A percentile compares a stretch with the other conserved stretches of the same genome.
These are phyloP conservation scores for Ceryle rudis DNA, from an alignment of 2,797 vertebrate genomes.

Conservation along the genomic window DNA sequence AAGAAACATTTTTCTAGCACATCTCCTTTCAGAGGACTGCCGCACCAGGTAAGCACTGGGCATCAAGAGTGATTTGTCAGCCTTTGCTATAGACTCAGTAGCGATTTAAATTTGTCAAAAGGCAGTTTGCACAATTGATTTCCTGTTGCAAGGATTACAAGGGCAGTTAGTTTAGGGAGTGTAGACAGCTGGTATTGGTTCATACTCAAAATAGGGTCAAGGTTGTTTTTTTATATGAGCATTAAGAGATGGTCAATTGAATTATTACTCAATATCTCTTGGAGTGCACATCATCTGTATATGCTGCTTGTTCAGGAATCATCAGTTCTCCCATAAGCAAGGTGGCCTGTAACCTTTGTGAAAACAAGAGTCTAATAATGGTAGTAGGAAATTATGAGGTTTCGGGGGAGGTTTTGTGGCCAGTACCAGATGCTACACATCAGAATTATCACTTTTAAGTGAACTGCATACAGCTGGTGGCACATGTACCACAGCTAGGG, in stretches of 20 bases:
- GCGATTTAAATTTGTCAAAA: slow-evolving; percentile 27
- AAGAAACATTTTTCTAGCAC: not conserved
- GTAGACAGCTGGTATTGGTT: not conserved
- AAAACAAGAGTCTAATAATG: not conserved
- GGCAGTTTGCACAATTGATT: slow-evolving; percentile 22
- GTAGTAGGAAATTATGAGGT: not conserved
- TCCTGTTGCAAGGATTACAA: not conserved
- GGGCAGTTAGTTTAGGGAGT: not conserved
- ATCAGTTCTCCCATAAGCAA: not conserved
- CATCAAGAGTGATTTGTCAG: not conserved
- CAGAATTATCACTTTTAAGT: not conserved
- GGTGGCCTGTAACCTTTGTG: not conserved
- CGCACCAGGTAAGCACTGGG: not conserved
- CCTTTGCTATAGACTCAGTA: not conserved
- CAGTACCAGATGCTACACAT: rapidly evolving
- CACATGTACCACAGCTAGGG: not conserved
- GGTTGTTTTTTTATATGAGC: not conserved
- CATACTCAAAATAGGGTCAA: not conserved
- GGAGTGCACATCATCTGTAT: not conserved
- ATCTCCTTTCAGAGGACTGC: not conserved
- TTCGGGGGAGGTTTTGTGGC: rapidly evolving
- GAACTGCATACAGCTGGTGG: not conserved
- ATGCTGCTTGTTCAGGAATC: not conserved
- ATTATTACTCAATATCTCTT: not conserved
- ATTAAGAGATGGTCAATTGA: not conserved